Evolutionary conservation across 2,888 invertebrate genomes (phyloP).

Genomic region (Drosophila seclusa): DNA sequence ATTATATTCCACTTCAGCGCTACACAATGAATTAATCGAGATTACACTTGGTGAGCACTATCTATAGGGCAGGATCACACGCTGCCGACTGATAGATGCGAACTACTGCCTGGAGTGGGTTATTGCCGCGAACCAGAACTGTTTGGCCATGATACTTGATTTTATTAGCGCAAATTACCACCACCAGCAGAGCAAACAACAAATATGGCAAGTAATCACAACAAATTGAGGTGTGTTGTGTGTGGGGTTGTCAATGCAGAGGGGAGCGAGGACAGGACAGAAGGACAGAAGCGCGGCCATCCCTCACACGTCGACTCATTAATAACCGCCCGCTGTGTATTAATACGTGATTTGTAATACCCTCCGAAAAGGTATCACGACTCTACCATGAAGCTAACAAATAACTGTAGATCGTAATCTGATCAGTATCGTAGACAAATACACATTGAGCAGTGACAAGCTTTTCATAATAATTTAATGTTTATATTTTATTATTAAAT

Average conservation of each 20-base stretch:
- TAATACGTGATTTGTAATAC: slow-evolving; percentile 40
- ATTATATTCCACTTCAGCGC: slow-evolving; percentile 81
- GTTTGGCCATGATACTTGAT: slow-evolving; percentile 79
- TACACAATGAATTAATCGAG: slow-evolving; percentile 76
- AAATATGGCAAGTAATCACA: slow-evolving; percentile 71
- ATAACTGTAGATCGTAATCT: not conserved
- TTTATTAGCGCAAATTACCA: slow-evolving; percentile 82
- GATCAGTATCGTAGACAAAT: not conserved
- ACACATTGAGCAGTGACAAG: not conserved
- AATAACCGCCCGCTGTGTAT: slow-evolving; percentile 79
- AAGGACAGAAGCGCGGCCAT: slow-evolving; percentile 30
- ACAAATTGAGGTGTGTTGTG: slow-evolving; percentile 70
- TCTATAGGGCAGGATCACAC: slow-evolving; percentile 64
- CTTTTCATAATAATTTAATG: not conserved
- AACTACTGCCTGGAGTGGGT: not conserved
- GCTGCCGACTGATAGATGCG: slow-evolving; percentile 30
- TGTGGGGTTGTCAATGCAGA: slow-evolving; percentile 7
- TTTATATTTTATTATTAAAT: not conserved
- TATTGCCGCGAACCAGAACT: slow-evolving; percentile 26
- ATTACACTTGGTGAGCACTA: slow-evolving; percentile 77
- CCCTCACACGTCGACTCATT: slow-evolving; percentile 68
- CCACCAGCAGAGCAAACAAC: slow-evolving; percentile 63
- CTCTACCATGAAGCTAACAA: not conserved
- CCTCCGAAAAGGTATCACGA: slow-evolving; percentile 4
- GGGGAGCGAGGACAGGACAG: slow-evolving; percentile 1